Conservation (phyloP, 2,888 invertebrate species). For the Drosophila nr. fundita region DNA sequence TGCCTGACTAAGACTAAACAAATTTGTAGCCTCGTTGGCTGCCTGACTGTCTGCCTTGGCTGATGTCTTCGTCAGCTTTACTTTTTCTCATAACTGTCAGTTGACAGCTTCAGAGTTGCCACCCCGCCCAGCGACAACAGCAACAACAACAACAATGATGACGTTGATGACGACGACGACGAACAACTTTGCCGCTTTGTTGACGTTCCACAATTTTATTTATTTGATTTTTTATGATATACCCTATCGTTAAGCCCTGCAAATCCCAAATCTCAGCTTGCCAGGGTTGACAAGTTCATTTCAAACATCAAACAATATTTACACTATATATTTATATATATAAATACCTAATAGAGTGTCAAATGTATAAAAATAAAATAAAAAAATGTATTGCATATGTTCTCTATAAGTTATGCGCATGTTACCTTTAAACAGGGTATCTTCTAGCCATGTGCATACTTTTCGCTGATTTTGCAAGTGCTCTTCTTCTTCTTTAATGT, state of each 20-base stretch:
- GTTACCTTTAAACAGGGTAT: slow-evolving; percentile 9
- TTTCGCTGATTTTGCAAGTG: neutral
- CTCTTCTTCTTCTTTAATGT: slow-evolving; percentile 7
- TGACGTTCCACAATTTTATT: slow-evolving; percentile 47
- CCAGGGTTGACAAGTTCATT: neutral
- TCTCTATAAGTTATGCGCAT: neutral
- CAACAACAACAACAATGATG: neutral
- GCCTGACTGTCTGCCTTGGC: slow-evolving; percentile 34
- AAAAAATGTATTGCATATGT: neutral
- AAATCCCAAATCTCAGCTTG: neutral
- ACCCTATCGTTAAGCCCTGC: slow-evolving; percentile 11
- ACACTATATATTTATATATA: neutral
- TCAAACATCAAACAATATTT: neutral
- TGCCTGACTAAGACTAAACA: slow-evolving; percentile 75
- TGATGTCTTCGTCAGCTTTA: slow-evolving; percentile 79
- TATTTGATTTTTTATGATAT: slow-evolving; percentile 26
- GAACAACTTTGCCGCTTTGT: slow-evolving; percentile 63
- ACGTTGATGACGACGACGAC: slow-evolving; percentile 13
- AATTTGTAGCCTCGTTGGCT: slow-evolving; percentile 63
- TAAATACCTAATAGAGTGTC: neutral
- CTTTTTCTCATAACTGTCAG: slow-evolving; percentile 79
- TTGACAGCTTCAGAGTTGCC: slow-evolving; percentile 72
- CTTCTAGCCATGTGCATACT: neutral
- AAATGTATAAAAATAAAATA: neutral
- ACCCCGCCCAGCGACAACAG: slow-evolving; percentile 18